These are phyloP conservation scores for Hucho hucho DNA, from an alignment of 2,113 vertebrate genomes.

Conservation along the genomic window DNA sequence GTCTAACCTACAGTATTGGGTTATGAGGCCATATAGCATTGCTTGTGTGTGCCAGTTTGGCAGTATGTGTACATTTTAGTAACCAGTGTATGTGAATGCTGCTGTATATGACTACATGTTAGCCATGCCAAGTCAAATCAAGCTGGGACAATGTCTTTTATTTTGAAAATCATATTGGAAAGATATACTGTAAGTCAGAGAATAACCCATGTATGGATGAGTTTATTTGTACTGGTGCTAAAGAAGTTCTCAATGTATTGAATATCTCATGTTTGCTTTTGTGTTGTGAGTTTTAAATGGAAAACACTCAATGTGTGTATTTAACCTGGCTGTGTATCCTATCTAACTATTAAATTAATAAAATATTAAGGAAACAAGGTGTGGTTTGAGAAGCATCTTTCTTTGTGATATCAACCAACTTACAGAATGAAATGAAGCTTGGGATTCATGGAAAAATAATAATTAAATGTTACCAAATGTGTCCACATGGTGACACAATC, in stretches of 20 bases:
- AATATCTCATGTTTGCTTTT: constrained; percentile 64
- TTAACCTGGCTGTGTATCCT: constrained; percentile 50
- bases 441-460: background rate
- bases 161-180: constrained; percentile 53
- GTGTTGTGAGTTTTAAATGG: constrained; percentile 70
- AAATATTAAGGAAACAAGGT: constrained; percentile 53
- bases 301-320: constrained; percentile 54
- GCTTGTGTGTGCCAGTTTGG: constrained; percentile 60
- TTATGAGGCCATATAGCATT: constrained; percentile 43
- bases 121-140: constrained; percentile 66
- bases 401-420: background rate
- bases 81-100: constrained; percentile 68
- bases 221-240: constrained; percentile 68
- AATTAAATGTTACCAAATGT: background rate
- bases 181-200: constrained; percentile 48
- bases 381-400: constrained; percentile 15
- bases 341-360: constrained; percentile 67
- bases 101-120: constrained; percentile 61
- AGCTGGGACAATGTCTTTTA: constrained; percentile 51
- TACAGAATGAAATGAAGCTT: background rate
- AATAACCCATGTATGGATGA: constrained; percentile 48
- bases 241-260: constrained; percentile 65
- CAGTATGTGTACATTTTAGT: constrained; percentile 64
- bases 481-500: too few relatives aligned
- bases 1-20: constrained; percentile 42